Percentiles rank a stretch among this genome's conserved stretches.
phyloP scores from a whole-genome alignment of 2,888 invertebrate genomes.

The Leptinotarsa rubiginosa region DNA sequence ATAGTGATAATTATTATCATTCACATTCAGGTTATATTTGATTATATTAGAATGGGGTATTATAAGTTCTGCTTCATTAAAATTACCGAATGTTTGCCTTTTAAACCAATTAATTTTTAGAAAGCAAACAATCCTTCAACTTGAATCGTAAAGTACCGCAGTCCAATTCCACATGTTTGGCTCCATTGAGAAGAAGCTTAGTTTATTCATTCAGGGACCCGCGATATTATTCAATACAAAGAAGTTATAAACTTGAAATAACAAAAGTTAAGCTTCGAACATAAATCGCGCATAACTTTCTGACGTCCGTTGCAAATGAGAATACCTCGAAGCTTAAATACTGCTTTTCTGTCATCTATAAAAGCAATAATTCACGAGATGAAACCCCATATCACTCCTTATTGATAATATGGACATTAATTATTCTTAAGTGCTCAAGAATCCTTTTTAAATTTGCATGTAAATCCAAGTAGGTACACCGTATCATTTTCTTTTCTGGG shows the following conservation, averaged over 20 bases:
- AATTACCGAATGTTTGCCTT: background rate
- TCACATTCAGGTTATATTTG: no score
- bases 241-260: background rate
- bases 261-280: constrained; percentile 24
- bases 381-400: constrained; percentile 37
- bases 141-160: no score
- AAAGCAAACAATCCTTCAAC: background rate
- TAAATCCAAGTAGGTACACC: constrained; percentile 30
- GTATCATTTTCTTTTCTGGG: constrained; percentile 36
- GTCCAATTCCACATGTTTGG: background rate
- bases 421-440: constrained; percentile 39
- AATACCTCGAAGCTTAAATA: constrained; percentile 36
- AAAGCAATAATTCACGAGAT: constrained; percentile 41
- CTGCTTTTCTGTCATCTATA: constrained; percentile 38
- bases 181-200: background rate
- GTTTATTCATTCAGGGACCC: no score
- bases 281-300: constrained; percentile 35
- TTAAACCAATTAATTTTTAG: background rate
- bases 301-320: constrained; percentile 35
- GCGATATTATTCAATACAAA: background rate
- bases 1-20: no score
- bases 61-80: background rate
- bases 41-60: background rate
- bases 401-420: constrained; percentile 41
- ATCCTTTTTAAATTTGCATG: constrained; percentile 37